Evolutionary conservation across 1,140 invertebrate species (phyloP).

Genomic region (Euglossa dilemma): DNA sequence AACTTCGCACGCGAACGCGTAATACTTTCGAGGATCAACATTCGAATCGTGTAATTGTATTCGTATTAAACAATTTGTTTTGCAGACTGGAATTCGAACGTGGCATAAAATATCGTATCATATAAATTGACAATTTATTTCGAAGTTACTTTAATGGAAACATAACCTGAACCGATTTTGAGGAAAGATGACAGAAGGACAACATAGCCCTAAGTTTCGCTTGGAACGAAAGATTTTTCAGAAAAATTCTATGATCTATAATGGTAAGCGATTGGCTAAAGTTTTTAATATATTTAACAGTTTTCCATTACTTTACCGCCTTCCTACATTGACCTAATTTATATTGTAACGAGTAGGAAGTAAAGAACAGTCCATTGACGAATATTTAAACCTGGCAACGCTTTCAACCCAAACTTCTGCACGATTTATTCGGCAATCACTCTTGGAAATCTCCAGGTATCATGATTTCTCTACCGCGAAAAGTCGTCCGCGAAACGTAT

Average conservation of each 20-base stretch:
- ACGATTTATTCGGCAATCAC: neutral
- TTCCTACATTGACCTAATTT: neutral
- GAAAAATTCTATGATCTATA: too few relatives aligned
- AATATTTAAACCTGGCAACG: neutral
- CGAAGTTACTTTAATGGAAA: neutral
- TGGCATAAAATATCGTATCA: neutral
- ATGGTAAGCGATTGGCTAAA: too few relatives aligned
- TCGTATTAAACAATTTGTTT: conserved; percentile 3
- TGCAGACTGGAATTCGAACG: neutral
- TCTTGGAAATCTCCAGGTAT: neutral
- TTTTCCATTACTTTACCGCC: too few relatives aligned
- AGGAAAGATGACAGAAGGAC: too few relatives aligned
- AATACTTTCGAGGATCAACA: conserved; percentile 19
- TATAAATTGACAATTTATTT: neutral
- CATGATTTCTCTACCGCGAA: neutral
- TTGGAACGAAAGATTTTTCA: too few relatives aligned
- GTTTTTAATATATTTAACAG: too few relatives aligned
- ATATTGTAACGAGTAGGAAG: neutral
- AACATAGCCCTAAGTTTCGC: too few relatives aligned
- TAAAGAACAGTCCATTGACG: neutral
- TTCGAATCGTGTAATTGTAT: conserved; percentile 16
- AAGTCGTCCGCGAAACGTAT: conserved; percentile 5
- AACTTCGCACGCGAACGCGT: conserved; percentile 32
- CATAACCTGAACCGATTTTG: neutral
- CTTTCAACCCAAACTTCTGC: neutral